Base-by-base conservation (phyloP, 2,113 vertebrate species). In the Phrynosoma platyrhinos region DNA sequence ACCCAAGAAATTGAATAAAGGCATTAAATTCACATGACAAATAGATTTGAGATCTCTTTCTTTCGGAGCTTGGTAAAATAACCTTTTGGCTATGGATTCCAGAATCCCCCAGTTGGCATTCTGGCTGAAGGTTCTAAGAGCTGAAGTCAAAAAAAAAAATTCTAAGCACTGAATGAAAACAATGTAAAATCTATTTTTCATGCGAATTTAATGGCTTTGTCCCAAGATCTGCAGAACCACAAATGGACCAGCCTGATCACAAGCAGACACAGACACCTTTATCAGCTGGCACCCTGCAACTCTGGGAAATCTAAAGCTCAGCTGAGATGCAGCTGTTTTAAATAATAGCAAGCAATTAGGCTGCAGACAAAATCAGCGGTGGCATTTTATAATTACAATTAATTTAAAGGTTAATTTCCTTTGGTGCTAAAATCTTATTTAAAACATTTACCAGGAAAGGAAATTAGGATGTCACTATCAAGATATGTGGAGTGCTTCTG, bases 371-470 rank as follows among this genome's bases (percentile, higher is more conserved):
- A 97, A 97, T 97, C 96, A 96, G 96, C 84, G 92, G 95, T 96
- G 96, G 94, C 95, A 95, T 96, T 96, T 96, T 94, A 92, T 97
- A 98, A 97, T 97, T 97, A 96, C 95, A 93, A 97, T 97, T 97
- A 97, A 97, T 97, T 97, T 97, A 97, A 96, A 97, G 96, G 96
- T 97, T 97, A 97, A 97, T 97, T 96, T 98, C 96, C 96, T 97
- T 95, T 96, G 96, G 96, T 96, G 95, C 94, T 96, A 96, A 97
- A 96, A 96, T 96, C 94, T 97, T 97, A 96, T 96, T 98, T 98
- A 97, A 97, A 97, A 96, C 95, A 93, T 97, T 97, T 96, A 95
- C 95, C 95, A 96, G 93, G 93, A 96, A 97, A 96, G 95, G 94
- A 96, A 96, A 97, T 96, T 95, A 97, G 96, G 92, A 96, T 95